Evolutionary conservation across 2,113 vertebrate genomes (phyloP).

Genomic region (Datnioides undecimradiatus): DNA sequence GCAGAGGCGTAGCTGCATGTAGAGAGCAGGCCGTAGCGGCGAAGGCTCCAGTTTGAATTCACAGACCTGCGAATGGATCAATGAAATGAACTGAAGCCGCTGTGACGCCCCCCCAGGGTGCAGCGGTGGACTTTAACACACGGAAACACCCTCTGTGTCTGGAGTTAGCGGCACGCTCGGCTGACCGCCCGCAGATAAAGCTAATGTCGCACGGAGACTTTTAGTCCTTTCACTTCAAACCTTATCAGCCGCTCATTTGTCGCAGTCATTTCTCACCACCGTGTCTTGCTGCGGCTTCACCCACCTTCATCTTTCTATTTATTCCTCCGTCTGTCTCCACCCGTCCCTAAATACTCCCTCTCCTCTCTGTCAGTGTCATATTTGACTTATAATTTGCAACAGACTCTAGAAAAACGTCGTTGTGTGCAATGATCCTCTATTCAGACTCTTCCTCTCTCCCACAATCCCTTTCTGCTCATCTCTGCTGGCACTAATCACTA

Average conservation of each 20-base stretch:
- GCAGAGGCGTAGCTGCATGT: too few species aligned
- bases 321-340: background rate
- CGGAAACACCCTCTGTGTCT: background rate
- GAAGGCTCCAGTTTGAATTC: background rate
- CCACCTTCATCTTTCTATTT: background rate
- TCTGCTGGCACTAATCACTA: slow-evolving; percentile 61
- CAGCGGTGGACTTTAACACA: background rate
- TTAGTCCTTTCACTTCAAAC: background rate
- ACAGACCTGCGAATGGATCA: background rate
- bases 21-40: background rate
- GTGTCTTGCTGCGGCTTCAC: background rate
- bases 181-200: slow-evolving; percentile 19
- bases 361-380: background rate
- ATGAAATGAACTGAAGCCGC: too few species aligned
- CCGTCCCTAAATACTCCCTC: background rate
- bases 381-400: background rate
- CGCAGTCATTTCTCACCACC: background rate
- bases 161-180: background rate
- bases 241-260: slow-evolving; percentile 12
- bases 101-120: background rate
- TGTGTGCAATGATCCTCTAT: background rate
- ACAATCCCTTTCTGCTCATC: slow-evolving; percentile 32
- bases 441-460: background rate
- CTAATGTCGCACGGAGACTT: background rate
- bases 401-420: too few species aligned